Evolutionary conservation across 2,888 invertebrate genomes (phyloP).

Genomic region (Coecobrya sp.): DNA sequence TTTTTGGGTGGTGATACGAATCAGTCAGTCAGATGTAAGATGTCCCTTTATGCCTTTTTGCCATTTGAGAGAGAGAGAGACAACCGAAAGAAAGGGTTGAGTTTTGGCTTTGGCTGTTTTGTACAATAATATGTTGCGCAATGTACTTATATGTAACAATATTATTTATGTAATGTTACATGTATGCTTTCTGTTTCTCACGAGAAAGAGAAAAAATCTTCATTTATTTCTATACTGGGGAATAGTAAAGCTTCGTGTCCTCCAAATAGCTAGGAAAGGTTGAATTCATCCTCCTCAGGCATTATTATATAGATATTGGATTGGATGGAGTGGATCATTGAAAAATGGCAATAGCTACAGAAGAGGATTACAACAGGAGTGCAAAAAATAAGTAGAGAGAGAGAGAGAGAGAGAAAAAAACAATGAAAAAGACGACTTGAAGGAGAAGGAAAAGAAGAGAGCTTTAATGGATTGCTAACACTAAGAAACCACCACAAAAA

Average conservation of each 20-base stretch:
- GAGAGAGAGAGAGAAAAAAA: background rate
- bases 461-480: background rate
- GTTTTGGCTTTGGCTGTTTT: no score
- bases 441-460: background rate
- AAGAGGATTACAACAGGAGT: background rate
- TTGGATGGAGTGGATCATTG: conserved; percentile 14
- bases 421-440: background rate
- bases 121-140: no score
- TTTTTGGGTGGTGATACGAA: no score
- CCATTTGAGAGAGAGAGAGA: no score
- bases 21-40: no score
- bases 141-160: no score
- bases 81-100: no score
- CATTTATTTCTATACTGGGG: no score
- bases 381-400: background rate
- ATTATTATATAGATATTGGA: background rate
- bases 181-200: background rate
- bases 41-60: no score
- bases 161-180: no score
- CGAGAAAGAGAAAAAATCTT: no score
- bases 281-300: conserved; percentile 27
- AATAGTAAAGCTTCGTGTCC: no score
- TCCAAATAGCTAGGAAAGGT: conserved; percentile 8
- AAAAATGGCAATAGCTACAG: background rate
- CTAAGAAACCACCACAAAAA: background rate